A percentile compares a stretch with the other conserved stretches of the same genome.
Conservation (phyloP, 2,113 vertebrate genomes). For the Pomatorhinus ruficollis region DNA sequence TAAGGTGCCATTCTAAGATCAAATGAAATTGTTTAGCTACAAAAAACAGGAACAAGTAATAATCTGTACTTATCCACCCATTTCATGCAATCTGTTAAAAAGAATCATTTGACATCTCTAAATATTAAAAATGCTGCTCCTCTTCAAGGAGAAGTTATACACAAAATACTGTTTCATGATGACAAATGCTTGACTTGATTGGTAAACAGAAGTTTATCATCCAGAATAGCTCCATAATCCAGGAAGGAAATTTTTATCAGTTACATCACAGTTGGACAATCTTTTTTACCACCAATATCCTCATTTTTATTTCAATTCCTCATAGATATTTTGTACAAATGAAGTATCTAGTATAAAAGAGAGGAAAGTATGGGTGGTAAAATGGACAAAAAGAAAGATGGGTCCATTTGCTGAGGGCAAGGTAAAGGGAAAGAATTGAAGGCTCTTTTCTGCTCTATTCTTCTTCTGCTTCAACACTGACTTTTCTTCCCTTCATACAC, state of each 20-base stretch:
- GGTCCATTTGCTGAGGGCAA: background rate
- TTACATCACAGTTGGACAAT: background rate
- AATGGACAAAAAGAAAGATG: background rate
- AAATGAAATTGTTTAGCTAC: background rate
- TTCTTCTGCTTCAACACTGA: background rate
- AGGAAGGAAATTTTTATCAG: background rate
- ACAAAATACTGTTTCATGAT: background rate
- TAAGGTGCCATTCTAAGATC: background rate
- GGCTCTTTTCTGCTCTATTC: background rate
- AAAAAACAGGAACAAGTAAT: background rate
- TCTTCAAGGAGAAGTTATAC: background rate
- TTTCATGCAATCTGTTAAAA: background rate
- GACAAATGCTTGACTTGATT: background rate
- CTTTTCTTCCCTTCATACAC: background rate
- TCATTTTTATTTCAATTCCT: background rate
- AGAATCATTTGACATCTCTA: background rate
- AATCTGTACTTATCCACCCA: background rate
- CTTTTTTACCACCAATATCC: background rate
- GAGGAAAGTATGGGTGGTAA: background rate
- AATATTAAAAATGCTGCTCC: background rate
- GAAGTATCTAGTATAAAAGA: background rate
- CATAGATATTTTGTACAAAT: background rate
- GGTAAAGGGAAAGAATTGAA: background rate
- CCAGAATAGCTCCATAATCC: background rate
- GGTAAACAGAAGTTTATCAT: background rate